Conservation (phyloP, 2,888 invertebrate species). For the Conistra vaccinii region DNA sequence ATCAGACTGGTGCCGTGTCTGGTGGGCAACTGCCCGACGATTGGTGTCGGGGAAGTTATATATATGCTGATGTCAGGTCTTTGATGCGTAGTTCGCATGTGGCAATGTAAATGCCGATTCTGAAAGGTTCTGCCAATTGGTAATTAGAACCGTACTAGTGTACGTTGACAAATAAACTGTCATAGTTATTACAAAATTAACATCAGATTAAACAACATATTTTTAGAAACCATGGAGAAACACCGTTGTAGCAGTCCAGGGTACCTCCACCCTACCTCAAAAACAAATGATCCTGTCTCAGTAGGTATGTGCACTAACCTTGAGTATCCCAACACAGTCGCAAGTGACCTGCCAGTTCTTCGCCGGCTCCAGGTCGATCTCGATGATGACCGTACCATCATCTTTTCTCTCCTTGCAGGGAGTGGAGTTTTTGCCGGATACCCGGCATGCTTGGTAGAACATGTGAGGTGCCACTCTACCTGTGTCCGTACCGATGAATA, state of each 20-base stretch:
- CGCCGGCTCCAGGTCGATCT: slow-evolving; percentile 96
- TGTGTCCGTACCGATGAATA: slow-evolving; percentile 97
- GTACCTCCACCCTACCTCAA: not conserved
- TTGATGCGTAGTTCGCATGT: too few species aligned
- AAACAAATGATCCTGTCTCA: slow-evolving; percentile 1
- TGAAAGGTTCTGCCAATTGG: not conserved
- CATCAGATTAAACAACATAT: not conserved
- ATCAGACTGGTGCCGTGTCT: too few species aligned
- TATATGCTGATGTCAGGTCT: too few species aligned
- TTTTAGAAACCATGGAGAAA: not conserved
- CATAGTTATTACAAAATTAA: not conserved
- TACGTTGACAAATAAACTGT: not conserved
- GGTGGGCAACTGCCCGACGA: too few species aligned
- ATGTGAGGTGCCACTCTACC: slow-evolving; percentile 98
- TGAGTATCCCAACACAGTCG: slow-evolving; percentile 99
- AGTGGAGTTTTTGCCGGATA: slow-evolving; percentile 98
- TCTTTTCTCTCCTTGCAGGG: slow-evolving; percentile 97
- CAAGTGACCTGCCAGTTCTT: slow-evolving; percentile 98
- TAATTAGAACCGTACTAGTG: not conserved
- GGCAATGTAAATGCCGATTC: too few species aligned
- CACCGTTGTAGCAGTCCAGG: not conserved
- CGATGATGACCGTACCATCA: slow-evolving; percentile 98
- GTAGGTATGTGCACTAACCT: slow-evolving; percentile 72
- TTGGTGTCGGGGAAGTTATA: too few species aligned
- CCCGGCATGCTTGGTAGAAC: slow-evolving; percentile 99